Evolutionary conservation across 1,140 invertebrate species (phyloP), one percentile per base, ranked within the genome.

Genomic region (Sycophaga agraensis): DNA sequence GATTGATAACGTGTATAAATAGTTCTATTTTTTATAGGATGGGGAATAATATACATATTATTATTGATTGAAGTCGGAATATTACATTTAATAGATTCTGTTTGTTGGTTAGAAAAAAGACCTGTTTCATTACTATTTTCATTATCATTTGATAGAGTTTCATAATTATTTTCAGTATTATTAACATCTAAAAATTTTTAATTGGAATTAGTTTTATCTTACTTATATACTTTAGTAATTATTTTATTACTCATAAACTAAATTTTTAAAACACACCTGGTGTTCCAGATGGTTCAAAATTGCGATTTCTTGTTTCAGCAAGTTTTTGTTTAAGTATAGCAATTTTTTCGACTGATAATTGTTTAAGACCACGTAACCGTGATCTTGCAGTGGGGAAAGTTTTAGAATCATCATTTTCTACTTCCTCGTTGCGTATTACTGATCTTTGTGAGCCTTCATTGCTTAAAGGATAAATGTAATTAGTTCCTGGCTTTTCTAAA

Each of bases 321-420:
- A 90, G 70, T 39, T 88, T 85, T 72, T 87, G 86, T 68, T 83
- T 86, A 2, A 89, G 75, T 50, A 82, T 84, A 28, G 83, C 82
- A 37, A 89, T 73, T 70, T 88, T 89, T 64, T 88, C 87, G 0
- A 86, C 84, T 4, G 87, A 87, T 37, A 88, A 71, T 66, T 87
- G 86, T 67, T 87, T 88, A 1, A 89, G 76, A 57, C 84, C 86
- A 65, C 84, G 82, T 2, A 89, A 73, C 46, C 86, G 78, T 17
- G 87, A 86, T 48, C 85, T 79, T 4, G 82, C 78, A 19, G 82
- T 75, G 40, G 83, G 77, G 60, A 79, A 74, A 57, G 73, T 73
- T 64, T 78, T 78, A 57, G 69, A 66, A 19, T 79, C 76, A 43
- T 81, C 80, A 28, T 74, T 76, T 4, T 68, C 61, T 26, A 66